Evolutionary conservation across 2,888 invertebrate genomes (phyloP).

Genomic region (Lochmaea crataegi): DNA sequence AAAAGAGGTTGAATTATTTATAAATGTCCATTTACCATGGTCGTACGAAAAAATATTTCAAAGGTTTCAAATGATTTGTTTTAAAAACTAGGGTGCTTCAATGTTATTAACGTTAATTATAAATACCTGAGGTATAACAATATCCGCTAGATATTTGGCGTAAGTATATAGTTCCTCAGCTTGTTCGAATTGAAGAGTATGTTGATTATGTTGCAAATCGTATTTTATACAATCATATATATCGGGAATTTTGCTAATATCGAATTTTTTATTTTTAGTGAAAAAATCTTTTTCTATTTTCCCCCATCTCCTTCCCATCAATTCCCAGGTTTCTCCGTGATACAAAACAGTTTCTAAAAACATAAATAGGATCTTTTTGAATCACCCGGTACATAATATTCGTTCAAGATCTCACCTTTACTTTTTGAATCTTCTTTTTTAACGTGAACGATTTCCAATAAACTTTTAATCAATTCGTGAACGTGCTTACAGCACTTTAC

Average conservation of each 20-base stretch:
- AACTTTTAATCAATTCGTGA: constrained; percentile 85
- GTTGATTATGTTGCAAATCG: constrained; percentile 97
- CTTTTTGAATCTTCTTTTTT: constrained; percentile 92
- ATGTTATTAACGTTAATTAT: constrained; percentile 11
- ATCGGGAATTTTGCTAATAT: constrained; percentile 99
- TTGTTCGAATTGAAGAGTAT: constrained; percentile 91
- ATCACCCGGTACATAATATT: not conserved
- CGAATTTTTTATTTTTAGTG: constrained; percentile 90
- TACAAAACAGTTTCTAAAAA: constrained; percentile 87
- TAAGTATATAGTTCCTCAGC: constrained; percentile 94
- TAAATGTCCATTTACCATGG: no score
- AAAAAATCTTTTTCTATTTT: constrained; percentile 99
- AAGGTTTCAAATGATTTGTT: no score
- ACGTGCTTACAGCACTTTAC: constrained; percentile 93
- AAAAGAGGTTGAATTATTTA: no score
- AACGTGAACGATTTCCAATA: constrained; percentile 85
- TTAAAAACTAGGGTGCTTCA: no score
- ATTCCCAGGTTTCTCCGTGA: constrained; percentile 98
- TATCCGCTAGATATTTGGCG: constrained; percentile 97
- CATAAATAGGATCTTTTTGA: no score
- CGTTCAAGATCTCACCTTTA: constrained; percentile 70
- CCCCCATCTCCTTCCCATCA: constrained; percentile 97
- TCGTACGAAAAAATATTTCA: no score
- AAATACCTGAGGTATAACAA: constrained; percentile 94
- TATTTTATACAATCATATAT: constrained; percentile 99